Base-by-base conservation (phyloP, 2,888 invertebrate genomes). In the Dichetophora obliterata region DNA sequence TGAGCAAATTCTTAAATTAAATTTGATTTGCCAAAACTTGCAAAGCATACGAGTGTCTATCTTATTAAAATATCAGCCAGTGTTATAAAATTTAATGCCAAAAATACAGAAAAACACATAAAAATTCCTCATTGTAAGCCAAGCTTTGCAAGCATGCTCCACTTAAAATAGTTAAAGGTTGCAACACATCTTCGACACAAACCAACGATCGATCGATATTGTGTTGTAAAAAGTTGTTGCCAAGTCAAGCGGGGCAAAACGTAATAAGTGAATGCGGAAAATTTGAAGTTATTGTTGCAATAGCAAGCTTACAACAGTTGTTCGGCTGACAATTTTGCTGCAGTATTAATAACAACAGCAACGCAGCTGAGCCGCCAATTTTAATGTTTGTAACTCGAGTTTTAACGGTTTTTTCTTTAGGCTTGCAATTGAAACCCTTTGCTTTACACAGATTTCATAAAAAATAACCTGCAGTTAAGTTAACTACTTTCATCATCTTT, bases 131-230 rank as follows among this genome's bases (percentile, higher is more conserved):
- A 11, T 37, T 19, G 19, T 19, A 37, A 9, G 65, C 65, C 65
- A 65, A 65, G 37, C 57, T 59, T 19, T 59, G 4, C 57, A 59
- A 65, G 37, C 66, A 66, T 22, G n/a, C 34, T 37, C 66, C 34
- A 66, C n/a, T 65, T 34, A 34, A 54, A 22, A 54, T 27, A 59
- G 27, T 37, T n/a, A 66, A 31, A 34, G 19, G 66, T 75, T 61
- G 72, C 77, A 65, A 75, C 59, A 43, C 70, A 59, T 59, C 71
- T 73, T 75, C 71, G 59, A 79, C 57, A 24, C 57, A 22, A 22
- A 24, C 57, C 22, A 24, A 2, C 57, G 57, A 59, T 59, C 57
- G 57, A 59, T 22, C 57, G 57, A 59, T 11, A 27, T 27, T 24
- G 57, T 22, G 57, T 22, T 11, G 57, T 27, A 22, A 27, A 27